These are phyloP conservation scores for Tolypeutes matacus DNA, from an alignment of 2,797 vertebrate genomes.

Conservation along the genomic window DNA sequence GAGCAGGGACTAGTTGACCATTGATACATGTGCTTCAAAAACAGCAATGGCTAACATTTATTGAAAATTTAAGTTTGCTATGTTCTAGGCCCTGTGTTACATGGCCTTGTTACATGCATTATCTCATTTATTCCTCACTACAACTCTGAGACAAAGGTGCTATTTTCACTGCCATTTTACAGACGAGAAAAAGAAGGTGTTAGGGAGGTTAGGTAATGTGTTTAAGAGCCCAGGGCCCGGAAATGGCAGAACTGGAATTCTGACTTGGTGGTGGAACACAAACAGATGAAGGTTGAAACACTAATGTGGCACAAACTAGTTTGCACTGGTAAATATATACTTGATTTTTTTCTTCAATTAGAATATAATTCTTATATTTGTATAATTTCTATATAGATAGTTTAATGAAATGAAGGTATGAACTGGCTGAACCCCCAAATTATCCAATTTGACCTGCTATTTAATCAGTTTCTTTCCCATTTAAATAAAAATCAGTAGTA, in stretches of 20 bases:
- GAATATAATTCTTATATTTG: background rate
- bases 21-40: background rate
- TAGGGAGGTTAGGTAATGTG: background rate
- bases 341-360: background rate
- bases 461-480: background rate
- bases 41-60: fast-evolving
- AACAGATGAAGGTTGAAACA: no score
- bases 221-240: background rate
- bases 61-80: background rate
- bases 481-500: background rate
- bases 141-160: background rate
- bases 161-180: background rate
- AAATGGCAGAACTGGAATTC: background rate
- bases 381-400: fast-evolving
- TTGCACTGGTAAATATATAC: no score
- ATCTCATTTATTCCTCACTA: background rate
- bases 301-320: no score
- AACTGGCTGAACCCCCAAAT: background rate
- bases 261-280: fast-evolving
- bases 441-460: background rate
- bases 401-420: background rate
- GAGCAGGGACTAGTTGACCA: background rate
- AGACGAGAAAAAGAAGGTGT: background rate
- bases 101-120: fast-evolving
- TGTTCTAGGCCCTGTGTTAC: fast-evolving